Conservation (phyloP, 2,797 vertebrate genomes). For the Vespertilio murinus region DNA sequence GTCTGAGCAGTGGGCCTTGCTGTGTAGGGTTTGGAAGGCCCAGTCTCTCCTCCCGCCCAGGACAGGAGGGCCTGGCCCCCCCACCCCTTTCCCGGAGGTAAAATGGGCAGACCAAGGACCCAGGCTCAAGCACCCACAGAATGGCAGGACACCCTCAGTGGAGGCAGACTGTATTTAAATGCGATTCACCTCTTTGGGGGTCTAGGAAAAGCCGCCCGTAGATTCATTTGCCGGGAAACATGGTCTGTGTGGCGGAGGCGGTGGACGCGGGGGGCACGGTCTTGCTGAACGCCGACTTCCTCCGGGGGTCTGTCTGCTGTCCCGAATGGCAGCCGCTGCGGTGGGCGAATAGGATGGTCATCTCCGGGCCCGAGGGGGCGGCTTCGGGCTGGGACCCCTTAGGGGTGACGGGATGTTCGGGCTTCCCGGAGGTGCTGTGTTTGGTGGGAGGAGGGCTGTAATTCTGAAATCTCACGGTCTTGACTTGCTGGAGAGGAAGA, state of each 20-base stretch:
- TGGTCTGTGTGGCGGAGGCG: conserved; percentile 74
- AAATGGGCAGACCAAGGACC: background rate
- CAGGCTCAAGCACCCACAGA: background rate
- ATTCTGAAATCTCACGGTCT: conserved; percentile 95
- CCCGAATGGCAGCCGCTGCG: conserved; percentile 85
- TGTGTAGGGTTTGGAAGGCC: background rate
- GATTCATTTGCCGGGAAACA: conserved; percentile 90
- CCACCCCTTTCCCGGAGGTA: background rate
- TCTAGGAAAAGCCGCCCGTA: conserved; percentile 79
- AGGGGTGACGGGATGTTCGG: conserved; percentile 76
- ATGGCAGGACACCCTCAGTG: background rate
- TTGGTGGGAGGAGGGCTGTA: conserved; percentile 89
- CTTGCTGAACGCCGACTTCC: conserved; percentile 84
- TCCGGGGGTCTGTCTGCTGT: conserved; percentile 88
- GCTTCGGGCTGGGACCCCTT: conserved; percentile 85
- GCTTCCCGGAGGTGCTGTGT: conserved; percentile 80
- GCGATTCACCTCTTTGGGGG: conserved; percentile 74
- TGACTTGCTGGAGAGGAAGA: conserved; percentile 88
- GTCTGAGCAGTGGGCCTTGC: background rate
- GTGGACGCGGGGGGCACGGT: conserved; percentile 79
- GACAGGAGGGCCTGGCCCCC: background rate
- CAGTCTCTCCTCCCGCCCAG: background rate
- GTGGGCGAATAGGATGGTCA: conserved; percentile 86
- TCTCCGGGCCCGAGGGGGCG: conserved; percentile 81
- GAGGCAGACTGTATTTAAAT: conserved; percentile 63